Evolutionary conservation across 2,113 vertebrate species (phyloP).

Genomic region (Nibea albiflora): DNA sequence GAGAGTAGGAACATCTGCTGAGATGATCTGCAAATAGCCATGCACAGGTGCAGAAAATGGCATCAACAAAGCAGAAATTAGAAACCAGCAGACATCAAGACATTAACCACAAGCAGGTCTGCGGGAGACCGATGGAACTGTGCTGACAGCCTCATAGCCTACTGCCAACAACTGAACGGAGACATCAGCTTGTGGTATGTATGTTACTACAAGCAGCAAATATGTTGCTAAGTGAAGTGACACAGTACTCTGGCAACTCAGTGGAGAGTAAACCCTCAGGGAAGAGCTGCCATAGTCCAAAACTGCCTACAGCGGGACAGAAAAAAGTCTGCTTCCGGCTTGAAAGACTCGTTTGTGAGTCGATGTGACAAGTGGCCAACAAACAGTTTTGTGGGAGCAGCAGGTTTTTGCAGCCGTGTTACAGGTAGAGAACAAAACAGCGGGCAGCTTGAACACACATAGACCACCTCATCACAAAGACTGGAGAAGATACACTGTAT

Average conservation of each 20-base stretch:
- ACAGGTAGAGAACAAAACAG: background rate
- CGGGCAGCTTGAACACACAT: background rate
- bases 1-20: background rate
- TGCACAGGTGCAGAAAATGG: background rate
- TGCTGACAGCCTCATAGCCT: background rate
- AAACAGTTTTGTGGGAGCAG: constrained; percentile 8
- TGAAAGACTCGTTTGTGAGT: constrained; percentile 16
- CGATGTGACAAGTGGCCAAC: constrained; percentile 18
- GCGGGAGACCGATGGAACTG: background rate
- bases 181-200: constrained; percentile 9
- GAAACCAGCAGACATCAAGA: background rate
- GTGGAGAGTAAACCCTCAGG: constrained; percentile 32
- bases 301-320: constrained; percentile 34
- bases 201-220: constrained; percentile 31
- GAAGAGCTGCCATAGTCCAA: constrained; percentile 29
- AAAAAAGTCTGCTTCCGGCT: constrained; percentile 12
- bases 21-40: background rate
- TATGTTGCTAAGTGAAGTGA: constrained; percentile 43
- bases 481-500: background rate
- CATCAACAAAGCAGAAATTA: background rate
- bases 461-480: background rate
- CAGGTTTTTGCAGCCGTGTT: background rate
- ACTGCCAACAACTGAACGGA: constrained; percentile 25
- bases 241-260: constrained; percentile 46
- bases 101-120: constrained; percentile 2